Base-by-base conservation (phyloP, 2,888 invertebrate genomes). In the Hanleya hanleyi region DNA sequence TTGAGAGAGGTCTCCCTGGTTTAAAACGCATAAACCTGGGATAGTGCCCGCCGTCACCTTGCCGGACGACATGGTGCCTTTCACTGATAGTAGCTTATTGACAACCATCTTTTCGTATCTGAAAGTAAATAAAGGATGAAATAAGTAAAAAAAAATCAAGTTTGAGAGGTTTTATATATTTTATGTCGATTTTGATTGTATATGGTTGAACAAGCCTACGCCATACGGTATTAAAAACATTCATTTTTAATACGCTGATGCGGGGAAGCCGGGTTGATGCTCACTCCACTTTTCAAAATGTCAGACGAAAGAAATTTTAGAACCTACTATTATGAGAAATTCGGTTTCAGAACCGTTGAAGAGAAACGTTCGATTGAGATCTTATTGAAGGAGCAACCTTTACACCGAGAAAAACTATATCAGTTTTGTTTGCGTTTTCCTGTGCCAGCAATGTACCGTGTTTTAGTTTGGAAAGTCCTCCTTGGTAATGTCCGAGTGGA, bases 341-440 rank as follows among this genome's bases (percentile, higher is more conserved):
- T 97, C 15, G 97, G 97, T 47, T 96, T 96, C 90, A 93, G 95
- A 78, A 95, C 95, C 81, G 96, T 97, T 0, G 97, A 97, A 91
- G 88, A 88, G 69, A 96, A 96, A 90, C 96, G 96, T 91, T 96
- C 96, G 0, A 91, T 97, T 51, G 96, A 97, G 91, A 96, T 96
- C 85, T 91, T 97, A 15, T 92, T 97, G 84, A 96, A 96, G 86
- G 97, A 97, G 81, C 95, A 95, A 85, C 95, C 94, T 18, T 92
- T 95, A 90, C 96, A 96, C 87, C 93, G 93, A 85, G 93, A 93
- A 7, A 96, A 96, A 90, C 88, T 97, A 36, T 94, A 94, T 84
- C 96, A 96, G 87, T 97, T 97, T 88, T 95, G 96, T 85, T 91
- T 96, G 69, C 92, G 96, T 75, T 97, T 96, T 87, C 94, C 95